These are phyloP conservation scores for Callocephalon fimbriatum DNA, from an alignment of 2,113 vertebrate species.

Conservation along the genomic window DNA sequence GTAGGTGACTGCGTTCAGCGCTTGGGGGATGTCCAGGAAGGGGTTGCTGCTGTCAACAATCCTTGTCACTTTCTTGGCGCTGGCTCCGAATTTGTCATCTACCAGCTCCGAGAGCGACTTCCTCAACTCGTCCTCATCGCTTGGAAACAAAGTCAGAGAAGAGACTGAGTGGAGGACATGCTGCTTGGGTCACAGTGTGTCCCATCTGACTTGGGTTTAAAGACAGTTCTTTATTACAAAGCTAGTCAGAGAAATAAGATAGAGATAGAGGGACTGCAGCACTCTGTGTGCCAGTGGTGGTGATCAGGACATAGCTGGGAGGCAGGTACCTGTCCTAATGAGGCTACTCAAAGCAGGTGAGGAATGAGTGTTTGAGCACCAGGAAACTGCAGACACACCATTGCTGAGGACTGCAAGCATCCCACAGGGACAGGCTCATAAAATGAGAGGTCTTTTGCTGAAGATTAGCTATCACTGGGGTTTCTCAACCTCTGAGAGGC, in stretches of 20 bases:
- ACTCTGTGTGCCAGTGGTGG: neutral
- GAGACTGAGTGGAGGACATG: neutral
- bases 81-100: conserved; percentile 92
- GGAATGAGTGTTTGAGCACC: neutral
- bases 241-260: neutral
- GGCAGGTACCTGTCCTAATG: neutral
- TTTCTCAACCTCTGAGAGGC: neutral
- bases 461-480: neutral
- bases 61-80: conserved; percentile 90
- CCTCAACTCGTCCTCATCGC: conserved; percentile 95
- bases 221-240: neutral
- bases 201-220: neutral
- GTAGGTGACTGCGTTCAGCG: conserved; percentile 91
- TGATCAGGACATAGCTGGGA: neutral
- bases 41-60: conserved; percentile 95
- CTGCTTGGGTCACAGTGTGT: neutral
- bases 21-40: conserved; percentile 93
- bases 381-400: neutral
- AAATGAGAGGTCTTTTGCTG: neutral
- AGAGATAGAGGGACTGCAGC: neutral
- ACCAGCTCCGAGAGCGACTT: conserved; percentile 97
- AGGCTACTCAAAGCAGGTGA: neutral
- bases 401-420: neutral
- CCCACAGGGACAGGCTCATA: neutral
- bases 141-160: conserved; percentile 72